Evolutionary conservation across 1,140 invertebrate species (phyloP).

Genomic region (Octopus sinensis): DNA sequence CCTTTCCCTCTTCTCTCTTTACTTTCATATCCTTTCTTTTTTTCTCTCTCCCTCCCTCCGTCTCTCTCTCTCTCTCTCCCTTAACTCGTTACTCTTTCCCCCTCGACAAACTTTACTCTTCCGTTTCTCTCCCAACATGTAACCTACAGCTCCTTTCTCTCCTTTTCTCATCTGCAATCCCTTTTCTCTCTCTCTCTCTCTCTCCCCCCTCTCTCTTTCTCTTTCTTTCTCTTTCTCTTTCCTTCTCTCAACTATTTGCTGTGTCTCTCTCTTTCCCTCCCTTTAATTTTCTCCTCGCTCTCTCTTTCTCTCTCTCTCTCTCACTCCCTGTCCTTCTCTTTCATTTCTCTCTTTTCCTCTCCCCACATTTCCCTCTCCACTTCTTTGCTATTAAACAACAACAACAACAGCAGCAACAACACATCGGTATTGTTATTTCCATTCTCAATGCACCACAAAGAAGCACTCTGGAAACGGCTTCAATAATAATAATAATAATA

Average conservation of each 20-base stretch:
- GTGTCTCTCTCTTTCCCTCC: not conserved
- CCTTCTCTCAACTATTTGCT: not conserved
- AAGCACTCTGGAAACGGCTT: too few relatives aligned
- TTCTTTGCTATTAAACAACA: too few relatives aligned
- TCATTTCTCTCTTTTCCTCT: not conserved
- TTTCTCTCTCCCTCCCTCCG: not conserved
- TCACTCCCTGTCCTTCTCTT: not conserved
- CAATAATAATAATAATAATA: too few relatives aligned
- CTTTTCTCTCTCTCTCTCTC: not conserved
- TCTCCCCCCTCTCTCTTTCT: not conserved
- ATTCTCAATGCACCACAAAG: too few relatives aligned
- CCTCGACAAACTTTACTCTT: not conserved
- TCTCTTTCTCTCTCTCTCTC: not conserved
- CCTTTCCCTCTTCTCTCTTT: not conserved
- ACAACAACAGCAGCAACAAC: too few relatives aligned
- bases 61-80: not conserved
- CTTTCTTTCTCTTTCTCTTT: not conserved
- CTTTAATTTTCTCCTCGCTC: not conserved
- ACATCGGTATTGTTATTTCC: too few relatives aligned
- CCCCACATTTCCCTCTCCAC: not conserved
- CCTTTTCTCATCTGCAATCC: not conserved
- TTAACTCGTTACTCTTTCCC: not conserved
- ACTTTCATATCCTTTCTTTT: not conserved
- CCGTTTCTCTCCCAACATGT: not conserved
- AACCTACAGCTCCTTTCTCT: not conserved